phyloP scores from a whole-genome alignment of 2,797 vertebrate genomes.

The Enteromius argenteus region DNA sequence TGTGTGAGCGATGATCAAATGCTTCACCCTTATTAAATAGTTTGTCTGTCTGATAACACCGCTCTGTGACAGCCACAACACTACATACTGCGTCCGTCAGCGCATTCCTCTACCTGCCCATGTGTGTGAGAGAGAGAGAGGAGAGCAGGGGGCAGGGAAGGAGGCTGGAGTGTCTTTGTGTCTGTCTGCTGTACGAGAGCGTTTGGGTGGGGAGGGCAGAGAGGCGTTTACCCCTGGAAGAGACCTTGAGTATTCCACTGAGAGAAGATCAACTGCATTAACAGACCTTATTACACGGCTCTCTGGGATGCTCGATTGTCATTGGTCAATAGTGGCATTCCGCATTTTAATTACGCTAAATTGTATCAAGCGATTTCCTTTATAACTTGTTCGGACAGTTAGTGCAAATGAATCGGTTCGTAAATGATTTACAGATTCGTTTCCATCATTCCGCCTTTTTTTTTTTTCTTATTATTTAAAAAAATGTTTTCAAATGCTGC shows the following conservation, averaged over 20 bases:
- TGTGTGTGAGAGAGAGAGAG: slow-evolving; percentile 50
- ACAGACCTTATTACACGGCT: slow-evolving; percentile 11
- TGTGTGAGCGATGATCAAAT: slow-evolving; percentile 34
- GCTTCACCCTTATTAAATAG: slow-evolving; percentile 70
- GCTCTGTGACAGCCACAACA: slow-evolving; percentile 68
- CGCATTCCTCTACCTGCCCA: slow-evolving; percentile 82
- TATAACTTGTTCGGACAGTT: neutral
- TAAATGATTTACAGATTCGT: neutral
- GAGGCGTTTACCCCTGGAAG: slow-evolving; percentile 25
- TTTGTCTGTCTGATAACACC: slow-evolving; percentile 71
- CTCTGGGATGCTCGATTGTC: neutral
- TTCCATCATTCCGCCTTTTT: neutral
- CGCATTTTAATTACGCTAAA: neutral
- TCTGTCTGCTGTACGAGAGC: slow-evolving; percentile 20
- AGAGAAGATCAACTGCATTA: slow-evolving; percentile 24
- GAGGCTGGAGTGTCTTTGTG: slow-evolving; percentile 30
- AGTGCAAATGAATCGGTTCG: neutral
- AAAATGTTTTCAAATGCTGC: neutral
- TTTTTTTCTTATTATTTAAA: neutral
- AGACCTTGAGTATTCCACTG: slow-evolving; percentile 24
- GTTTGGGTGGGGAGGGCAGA: slow-evolving; percentile 54
- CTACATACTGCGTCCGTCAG: slow-evolving; percentile 72
- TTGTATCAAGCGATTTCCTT: neutral
- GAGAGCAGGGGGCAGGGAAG: slow-evolving; percentile 45
- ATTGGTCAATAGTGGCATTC: neutral